Conservation (phyloP, 1,140 invertebrate species). For the Phymorhynchus buccinoides region DNA sequence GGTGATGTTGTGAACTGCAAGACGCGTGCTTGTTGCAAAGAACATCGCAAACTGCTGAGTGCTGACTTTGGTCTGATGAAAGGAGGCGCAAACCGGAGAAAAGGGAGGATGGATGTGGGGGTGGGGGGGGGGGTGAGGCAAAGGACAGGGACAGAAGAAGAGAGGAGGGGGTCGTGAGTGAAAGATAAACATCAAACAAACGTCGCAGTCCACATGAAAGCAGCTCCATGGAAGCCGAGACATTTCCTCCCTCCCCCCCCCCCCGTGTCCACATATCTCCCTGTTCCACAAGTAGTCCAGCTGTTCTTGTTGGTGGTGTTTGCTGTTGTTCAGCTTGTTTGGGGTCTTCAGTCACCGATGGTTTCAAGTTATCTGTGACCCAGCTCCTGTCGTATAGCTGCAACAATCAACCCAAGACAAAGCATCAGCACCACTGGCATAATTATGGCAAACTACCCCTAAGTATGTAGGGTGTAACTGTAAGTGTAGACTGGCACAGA, state of each 20-base stretch:
- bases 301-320: not conserved
- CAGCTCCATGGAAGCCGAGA: not conserved
- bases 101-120: not conserved
- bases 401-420: conserved; percentile 18
- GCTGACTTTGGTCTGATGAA: not conserved
- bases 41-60: not conserved
- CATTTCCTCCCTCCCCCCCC: not conserved
- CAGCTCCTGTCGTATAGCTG: conserved; percentile 50
- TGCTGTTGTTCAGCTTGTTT: not conserved
- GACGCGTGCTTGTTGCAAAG: not conserved
- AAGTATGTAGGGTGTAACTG: too few relatives aligned
- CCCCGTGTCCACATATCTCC: not conserved
- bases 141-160: not conserved
- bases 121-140: not conserved
- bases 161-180: not conserved
- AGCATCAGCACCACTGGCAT: too few relatives aligned
- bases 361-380: conserved; percentile 44
- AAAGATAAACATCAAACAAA: not conserved
- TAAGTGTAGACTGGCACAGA: too few relatives aligned
- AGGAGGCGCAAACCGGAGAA: not conserved
- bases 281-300: conserved; percentile 6
- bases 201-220: conserved; percentile 1
- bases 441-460: too few relatives aligned
- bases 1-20: not conserved
- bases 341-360: not conserved